A percentile compares a stretch with the other conserved stretches of the same genome.
Conservation (phyloP, 2,113 vertebrate species). For the Dicerorhinus sumatrensis region DNA sequence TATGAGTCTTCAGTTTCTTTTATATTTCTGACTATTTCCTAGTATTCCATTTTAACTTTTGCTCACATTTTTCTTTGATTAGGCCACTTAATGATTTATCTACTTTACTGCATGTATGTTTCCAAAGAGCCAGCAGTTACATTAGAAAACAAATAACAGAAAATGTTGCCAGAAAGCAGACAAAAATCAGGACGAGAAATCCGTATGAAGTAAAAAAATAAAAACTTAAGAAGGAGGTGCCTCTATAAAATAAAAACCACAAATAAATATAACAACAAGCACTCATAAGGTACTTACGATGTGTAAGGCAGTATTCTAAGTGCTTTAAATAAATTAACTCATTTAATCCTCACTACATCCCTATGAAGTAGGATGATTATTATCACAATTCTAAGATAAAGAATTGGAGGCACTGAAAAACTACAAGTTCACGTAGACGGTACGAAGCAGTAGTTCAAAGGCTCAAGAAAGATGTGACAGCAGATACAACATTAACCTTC, state of each 20-base stretch:
- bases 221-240: not conserved
- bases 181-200: not conserved
- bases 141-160: conserved; percentile 30
- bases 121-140: not conserved
- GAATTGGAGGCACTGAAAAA: not conserved
- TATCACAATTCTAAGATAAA: not conserved
- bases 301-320: not conserved
- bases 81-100: not conserved
- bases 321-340: conserved; percentile 44
- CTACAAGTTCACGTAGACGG: not conserved
- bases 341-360: not conserved
- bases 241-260: not conserved
- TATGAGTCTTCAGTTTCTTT: not conserved
- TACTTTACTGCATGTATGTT: not conserved
- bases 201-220: not conserved
- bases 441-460: not conserved
- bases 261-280: not conserved
- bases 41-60: not conserved
- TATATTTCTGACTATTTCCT: not conserved
- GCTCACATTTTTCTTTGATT: not conserved
- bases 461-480: not conserved
- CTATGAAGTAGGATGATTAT: not conserved
- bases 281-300: not conserved
- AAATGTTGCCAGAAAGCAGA: not conserved
- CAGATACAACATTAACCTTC: not conserved